A percentile compares a stretch with the other conserved stretches of the same genome.
Evolutionary conservation across 2,797 vertebrate genomes (phyloP).

Genomic region (Simalia tracyae): DNA sequence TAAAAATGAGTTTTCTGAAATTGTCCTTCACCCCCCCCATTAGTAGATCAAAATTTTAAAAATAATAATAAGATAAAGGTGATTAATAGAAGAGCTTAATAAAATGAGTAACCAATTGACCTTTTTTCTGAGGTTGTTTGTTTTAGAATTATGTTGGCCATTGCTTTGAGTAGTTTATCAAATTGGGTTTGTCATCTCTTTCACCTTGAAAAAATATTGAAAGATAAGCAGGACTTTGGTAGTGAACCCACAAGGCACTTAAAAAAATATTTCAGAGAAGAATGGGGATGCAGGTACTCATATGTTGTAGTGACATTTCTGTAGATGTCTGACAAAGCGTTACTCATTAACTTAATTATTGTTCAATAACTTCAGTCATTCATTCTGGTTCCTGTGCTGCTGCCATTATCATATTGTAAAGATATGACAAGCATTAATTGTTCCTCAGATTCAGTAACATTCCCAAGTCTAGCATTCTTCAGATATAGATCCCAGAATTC

Average conservation of each 20-base stretch:
- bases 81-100: not conserved
- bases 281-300: not conserved
- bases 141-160: not conserved
- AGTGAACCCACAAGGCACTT: not conserved
- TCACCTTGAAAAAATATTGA: constrained; percentile 7
- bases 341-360: constrained; percentile 3
- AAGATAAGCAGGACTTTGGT: not conserved
- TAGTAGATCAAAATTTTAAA: not conserved
- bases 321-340: not conserved
- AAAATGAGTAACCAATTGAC: not conserved
- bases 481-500: not conserved
- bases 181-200: not conserved
- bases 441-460: not conserved
- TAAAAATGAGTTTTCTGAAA: not conserved
- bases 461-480: not conserved
- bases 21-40: not conserved
- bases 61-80: not conserved
- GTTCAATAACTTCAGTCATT: not conserved
- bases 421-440: not conserved
- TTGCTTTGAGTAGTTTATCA: not conserved
- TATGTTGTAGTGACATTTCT: constrained; percentile 4
- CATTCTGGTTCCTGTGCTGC: not conserved
- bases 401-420: not conserved
- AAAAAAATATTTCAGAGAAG: not conserved
- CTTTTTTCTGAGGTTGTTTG: not conserved